Evolutionary conservation across 2,888 invertebrate species (phyloP).

Genomic region (Ormyrus rosae): DNA sequence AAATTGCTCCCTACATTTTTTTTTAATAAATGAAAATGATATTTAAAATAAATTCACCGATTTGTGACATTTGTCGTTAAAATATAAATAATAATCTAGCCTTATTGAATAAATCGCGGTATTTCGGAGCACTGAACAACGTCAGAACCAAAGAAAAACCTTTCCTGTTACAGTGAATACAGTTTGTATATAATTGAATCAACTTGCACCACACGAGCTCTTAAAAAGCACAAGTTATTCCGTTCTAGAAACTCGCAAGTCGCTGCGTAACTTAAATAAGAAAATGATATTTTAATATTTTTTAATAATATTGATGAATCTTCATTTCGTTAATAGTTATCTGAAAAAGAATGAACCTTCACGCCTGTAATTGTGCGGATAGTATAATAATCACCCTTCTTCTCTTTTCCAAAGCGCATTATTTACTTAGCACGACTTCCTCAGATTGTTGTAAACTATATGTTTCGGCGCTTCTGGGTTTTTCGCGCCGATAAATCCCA

Average conservation of each 20-base stretch:
- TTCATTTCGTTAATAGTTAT: neutral
- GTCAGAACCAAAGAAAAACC: conserved; percentile 50
- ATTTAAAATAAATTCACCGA: neutral
- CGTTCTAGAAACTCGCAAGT: conserved; percentile 33
- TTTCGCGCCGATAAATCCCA: neutral
- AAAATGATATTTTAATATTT: neutral
- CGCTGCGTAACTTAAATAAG: conserved; percentile 36
- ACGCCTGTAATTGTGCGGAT: conserved; percentile 11
- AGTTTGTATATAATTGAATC: conserved; percentile 31
- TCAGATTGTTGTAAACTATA: neutral
- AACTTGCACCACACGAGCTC: conserved; percentile 53
- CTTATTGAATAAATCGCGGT: conserved; percentile 48
- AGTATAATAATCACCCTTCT: neutral
- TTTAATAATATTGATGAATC: neutral
- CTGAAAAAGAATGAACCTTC: conserved; percentile 50
- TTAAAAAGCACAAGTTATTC: conserved; percentile 36
- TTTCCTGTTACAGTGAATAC: neutral
- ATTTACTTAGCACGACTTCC: conserved; percentile 6
- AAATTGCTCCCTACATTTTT: conserved; percentile 34
- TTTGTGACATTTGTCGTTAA: neutral
- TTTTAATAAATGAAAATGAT: neutral
- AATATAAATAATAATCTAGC: neutral
- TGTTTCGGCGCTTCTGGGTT: neutral
- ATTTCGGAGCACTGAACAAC: conserved; percentile 55
- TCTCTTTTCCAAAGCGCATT: conserved; percentile 10